Conservation (phyloP, 2,113 vertebrate species). For the Gnathonemus echidnorhynchus region DNA sequence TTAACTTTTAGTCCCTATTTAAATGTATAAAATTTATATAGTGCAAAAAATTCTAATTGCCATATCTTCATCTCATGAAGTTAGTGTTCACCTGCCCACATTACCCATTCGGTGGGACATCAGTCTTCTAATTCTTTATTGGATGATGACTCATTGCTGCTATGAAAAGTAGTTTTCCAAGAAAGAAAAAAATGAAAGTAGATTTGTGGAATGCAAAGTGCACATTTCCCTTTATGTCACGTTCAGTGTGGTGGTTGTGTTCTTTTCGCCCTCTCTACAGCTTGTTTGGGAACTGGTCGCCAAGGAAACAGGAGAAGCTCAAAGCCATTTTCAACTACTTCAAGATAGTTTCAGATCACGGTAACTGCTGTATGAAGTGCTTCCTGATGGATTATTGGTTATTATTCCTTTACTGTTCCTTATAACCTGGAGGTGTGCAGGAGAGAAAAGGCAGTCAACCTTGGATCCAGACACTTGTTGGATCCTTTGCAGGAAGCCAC, state of each 20-base stretch:
- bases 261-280: slow-evolving; percentile 26
- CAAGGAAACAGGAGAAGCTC: slow-evolving; percentile 47
- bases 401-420: background rate
- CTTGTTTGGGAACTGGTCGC: slow-evolving; percentile 37
- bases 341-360: slow-evolving; percentile 32
- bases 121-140: background rate
- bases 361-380: slow-evolving; percentile 15
- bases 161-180: background rate
- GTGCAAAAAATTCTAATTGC: background rate
- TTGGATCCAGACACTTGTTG: background rate
- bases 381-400: background rate
- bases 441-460: background rate
- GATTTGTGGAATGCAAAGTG: background rate
- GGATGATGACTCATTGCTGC: background rate
- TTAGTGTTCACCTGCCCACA: background rate
- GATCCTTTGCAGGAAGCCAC: background rate
- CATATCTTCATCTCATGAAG: background rate
- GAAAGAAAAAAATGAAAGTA: background rate
- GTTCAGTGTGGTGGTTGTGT: background rate
- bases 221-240: background rate
- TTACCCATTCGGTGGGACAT: background rate
- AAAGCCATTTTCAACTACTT: slow-evolving; percentile 60
- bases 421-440: background rate
- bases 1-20: background rate
- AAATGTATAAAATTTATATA: background rate